Base-by-base conservation (phyloP, 2,888 invertebrate genomes). In the Apotomis betuletana region DNA sequence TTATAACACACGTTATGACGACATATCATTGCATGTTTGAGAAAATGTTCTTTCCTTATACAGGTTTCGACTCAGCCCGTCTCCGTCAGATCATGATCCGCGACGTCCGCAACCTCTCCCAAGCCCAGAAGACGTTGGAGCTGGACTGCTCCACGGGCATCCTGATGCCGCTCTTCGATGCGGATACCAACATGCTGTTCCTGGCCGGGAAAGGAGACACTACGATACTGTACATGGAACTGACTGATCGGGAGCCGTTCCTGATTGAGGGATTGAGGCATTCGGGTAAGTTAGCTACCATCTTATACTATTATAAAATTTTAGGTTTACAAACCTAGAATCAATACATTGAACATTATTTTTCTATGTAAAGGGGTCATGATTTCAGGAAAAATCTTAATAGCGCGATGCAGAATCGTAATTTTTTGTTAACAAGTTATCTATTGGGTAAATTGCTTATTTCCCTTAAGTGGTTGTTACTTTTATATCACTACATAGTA, bases 101-200 rank as follows among this genome's bases (percentile, higher is more conserved):
- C 73, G 99, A 99, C 90, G 90, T 97, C 65, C 95, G 98, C 74
- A 97, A 97, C 83, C 94, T 98, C 70, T 94, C 94, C 5, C 95
- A 95, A 78, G 94, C 97, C 0, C 96, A 98, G 81, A 97, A 96
- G 87, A 96, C 96, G 0, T 82, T 97, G 54, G 96, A 96, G 79
- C 90, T 97, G 75, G 98, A 98, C 87, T 97, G 97, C 81, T 97
- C 97, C 65, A 97, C 97, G 36, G 98, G 98, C 44, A 96, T 98
- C 74, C 92, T 99, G 75, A 98, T 99, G 95, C 99, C 99, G 0
- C 94, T 99, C 5, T 98, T 96, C 87, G 99, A 99, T 90, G 93
- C 96, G 12, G 99, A 99, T 83, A 99, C 99, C 55, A 97, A 97
- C 80, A 98, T 99, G 98, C 94, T 99, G 74, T 98, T 99, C 94